Evolutionary conservation across 2,797 vertebrate genomes (phyloP).

Genomic region (Cottoperca gobio): DNA sequence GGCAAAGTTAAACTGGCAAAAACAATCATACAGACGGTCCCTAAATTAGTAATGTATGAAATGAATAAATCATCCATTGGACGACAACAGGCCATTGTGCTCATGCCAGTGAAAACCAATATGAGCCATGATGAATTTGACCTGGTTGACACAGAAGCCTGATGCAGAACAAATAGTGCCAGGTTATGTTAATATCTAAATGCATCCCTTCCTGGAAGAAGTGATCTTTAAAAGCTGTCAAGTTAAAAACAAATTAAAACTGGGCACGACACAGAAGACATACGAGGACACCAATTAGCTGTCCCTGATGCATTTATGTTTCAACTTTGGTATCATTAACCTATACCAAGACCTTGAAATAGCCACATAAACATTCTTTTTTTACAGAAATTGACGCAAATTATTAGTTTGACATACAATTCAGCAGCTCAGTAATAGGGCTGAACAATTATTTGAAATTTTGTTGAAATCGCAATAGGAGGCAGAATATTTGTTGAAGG

Average conservation of each 20-base stretch:
- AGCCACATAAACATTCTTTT: neutral
- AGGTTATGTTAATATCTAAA: conserved; percentile 11
- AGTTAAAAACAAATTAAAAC: neutral
- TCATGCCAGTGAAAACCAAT: conserved; percentile 48
- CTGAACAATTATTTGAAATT: too few relatives aligned
- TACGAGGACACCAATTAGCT: neutral
- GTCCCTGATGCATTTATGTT: neutral
- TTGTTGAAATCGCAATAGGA: too few relatives aligned
- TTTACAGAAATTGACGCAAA: neutral
- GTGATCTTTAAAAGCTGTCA: conserved; percentile 5
- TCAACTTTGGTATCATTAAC: neutral
- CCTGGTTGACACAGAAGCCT: conserved; percentile 26
- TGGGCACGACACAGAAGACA: conserved; percentile 1
- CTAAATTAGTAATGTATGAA: conserved; percentile 71
- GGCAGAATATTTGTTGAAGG: too few relatives aligned
- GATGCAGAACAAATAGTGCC: conserved; percentile 5
- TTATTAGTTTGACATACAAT: neutral
- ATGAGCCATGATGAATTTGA: conserved; percentile 39
- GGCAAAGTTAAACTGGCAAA: conserved; percentile 37
- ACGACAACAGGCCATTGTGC: conserved; percentile 35
- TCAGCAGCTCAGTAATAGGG: neutral
- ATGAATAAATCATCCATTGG: conserved; percentile 69
- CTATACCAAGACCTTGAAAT: neutral
- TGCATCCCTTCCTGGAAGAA: conserved; percentile 10
- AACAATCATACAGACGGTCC: conserved; percentile 41